These are phyloP conservation scores for Chymomyza fuscimana DNA, from an alignment of 2,888 invertebrate species.

Conservation along the genomic window DNA sequence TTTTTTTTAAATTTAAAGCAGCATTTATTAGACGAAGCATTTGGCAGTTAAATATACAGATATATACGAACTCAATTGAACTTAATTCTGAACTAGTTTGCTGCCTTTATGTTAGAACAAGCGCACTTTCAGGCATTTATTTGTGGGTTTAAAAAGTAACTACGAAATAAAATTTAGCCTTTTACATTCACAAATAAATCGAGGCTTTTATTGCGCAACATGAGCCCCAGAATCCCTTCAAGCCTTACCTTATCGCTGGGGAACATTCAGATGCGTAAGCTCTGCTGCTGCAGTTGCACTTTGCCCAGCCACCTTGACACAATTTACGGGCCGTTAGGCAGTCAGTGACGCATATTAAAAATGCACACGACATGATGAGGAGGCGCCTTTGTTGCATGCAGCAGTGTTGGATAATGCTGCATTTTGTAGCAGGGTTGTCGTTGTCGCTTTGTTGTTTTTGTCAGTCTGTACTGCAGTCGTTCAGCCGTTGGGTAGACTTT, in stretches of 20 bases:
- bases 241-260: neutral
- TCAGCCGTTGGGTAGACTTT: slow-evolving; percentile 37
- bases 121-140: no score
- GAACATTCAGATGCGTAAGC: neutral
- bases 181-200: neutral
- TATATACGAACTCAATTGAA: no score
- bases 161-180: neutral
- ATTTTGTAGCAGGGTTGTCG: slow-evolving; percentile 7
- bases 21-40: no score
- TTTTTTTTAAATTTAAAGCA: no score
- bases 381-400: slow-evolving; percentile 1
- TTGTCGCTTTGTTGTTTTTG: slow-evolving; percentile 30
- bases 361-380: slow-evolving; percentile 47
- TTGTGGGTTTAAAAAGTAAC: no score
- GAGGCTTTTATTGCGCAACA: neutral
- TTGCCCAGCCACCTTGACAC: slow-evolving; percentile 60
- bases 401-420: neutral
- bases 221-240: neutral
- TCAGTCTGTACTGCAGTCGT: slow-evolving; percentile 47
- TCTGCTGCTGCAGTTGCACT: neutral
- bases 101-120: no score
- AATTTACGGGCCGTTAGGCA: slow-evolving; percentile 66
- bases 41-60: no score
- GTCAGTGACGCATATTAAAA: slow-evolving; percentile 56
- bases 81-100: no score